Base-by-base conservation (phyloP, 1,140 invertebrate species). In the Magallana gigas region DNA sequence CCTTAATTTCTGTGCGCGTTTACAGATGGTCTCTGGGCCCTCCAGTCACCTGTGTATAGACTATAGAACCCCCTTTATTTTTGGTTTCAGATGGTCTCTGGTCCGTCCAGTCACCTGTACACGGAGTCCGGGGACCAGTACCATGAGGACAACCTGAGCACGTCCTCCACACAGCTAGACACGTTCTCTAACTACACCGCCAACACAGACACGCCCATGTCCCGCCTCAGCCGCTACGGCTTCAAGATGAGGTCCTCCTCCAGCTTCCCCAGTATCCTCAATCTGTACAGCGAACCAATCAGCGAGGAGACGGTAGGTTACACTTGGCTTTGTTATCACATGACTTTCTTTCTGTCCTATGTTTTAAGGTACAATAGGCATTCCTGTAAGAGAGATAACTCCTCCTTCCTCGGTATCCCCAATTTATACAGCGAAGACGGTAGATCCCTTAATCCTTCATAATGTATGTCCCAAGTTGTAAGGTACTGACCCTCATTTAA, bases 251-350 rank as follows among this genome's bases (percentile, higher is more conserved):
- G 88, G 23, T 64, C 85, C 6, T 71, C 86, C 8, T 91, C 90
- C 0, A 91, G 90, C 18, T 91, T 91, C 57, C 90, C 90, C 11
- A 91, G 88, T 83, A 87, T 91, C 14, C 86, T 91, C 4, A 87
- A 85, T 85, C 76, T 91, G 1, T 91, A 91, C 56, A 48, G 88
- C 12, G 81, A 88, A n/a, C 89, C 90, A 23, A 90, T 89, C n/a
- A 85, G 62, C n/a, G 90, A 90, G 85, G 90, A 88, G 87, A 36
- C n/a, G 16, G 76, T 56, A 6, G 18, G 62, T 88, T 18, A n/a
- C n/a, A n/a, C 16, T 62, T 36, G 1, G 23, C 1, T 8, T 23
- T 12, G 36, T 8, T 18, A 6, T 9, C 36, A 12, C 36, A 12
- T 16, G 8, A 4, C 36, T 11, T 14, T 18, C 4, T 80, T 80